Percentiles rank a stretch among this genome's conserved stretches.
These are phyloP conservation scores for Sebastolobus alascanus DNA, from an alignment of 2,797 vertebrate genomes.

Conservation along the genomic window DNA sequence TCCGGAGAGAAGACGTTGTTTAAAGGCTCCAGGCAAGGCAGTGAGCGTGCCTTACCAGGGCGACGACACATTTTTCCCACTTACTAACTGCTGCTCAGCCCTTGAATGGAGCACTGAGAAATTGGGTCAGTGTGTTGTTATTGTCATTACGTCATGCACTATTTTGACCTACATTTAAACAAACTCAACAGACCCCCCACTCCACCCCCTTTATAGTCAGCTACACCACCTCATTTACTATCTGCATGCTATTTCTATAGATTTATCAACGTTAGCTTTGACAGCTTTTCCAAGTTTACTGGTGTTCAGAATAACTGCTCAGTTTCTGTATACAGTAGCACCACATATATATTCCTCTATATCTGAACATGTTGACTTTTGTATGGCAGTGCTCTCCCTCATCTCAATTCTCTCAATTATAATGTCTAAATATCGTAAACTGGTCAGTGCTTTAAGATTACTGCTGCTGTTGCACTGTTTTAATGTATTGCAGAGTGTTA, in stretches of 20 bases:
- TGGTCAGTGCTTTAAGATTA: too few species aligned
- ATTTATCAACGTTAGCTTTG: neutral
- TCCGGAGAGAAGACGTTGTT: neutral
- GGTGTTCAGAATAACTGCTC: neutral
- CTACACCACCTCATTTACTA: neutral
- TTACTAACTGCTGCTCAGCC: constrained; percentile 4
- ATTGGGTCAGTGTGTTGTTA: constrained; percentile 69
- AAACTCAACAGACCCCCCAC: neutral
- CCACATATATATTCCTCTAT: too few species aligned
- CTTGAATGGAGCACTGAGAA: constrained; percentile 24
- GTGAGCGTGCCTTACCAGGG: neutral
- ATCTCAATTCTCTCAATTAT: neutral
- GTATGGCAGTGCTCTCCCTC: neutral
- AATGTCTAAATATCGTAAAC: neutral
- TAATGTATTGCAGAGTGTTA: neutral
- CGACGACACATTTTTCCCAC: constrained; percentile 23
- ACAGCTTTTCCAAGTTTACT: neutral
- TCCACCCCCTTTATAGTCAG: neutral
- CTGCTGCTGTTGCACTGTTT: too few species aligned
- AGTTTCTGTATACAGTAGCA: too few species aligned
- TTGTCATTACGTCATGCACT: constrained; percentile 51
- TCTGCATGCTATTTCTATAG: neutral
- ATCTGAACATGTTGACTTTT: too few species aligned
- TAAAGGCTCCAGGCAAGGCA: neutral
- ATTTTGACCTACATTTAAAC: constrained; percentile 57